A percentile compares a stretch with the other conserved stretches of the same genome.
phyloP scores from a whole-genome alignment of 2,888 invertebrate species.

The Brachynemurus nebulosus region DNA sequence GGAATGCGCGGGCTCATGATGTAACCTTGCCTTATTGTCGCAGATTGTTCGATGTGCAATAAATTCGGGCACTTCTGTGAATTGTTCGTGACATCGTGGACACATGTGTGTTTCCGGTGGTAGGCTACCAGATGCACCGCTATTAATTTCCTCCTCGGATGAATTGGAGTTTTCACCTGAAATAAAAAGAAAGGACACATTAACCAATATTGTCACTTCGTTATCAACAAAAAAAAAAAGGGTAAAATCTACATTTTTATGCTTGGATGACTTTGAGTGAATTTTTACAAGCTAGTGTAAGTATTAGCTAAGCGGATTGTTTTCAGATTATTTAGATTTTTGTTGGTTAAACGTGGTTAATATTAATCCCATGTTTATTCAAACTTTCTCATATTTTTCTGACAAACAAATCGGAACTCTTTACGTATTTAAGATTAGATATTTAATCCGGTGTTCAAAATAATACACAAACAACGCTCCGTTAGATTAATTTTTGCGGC shows the following conservation, averaged over 20 bases:
- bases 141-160: slow-evolving; percentile 43
- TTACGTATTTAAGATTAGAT: not conserved
- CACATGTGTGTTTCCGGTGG: slow-evolving; percentile 38
- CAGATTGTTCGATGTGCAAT: slow-evolving; percentile 47
- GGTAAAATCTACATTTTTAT: no score
- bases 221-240: not conserved
- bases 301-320: not conserved
- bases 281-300: not conserved
- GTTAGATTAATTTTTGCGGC: no score
- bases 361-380: not conserved
- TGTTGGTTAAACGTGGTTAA: not conserved
- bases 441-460: not conserved
- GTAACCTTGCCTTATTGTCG: slow-evolving; percentile 44
- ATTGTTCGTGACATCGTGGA: slow-evolving; percentile 50
- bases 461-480: no score
- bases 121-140: slow-evolving; percentile 7
- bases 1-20: slow-evolving; percentile 51
- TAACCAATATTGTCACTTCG: not conserved
- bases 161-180: slow-evolving; percentile 54
- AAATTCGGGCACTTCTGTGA: slow-evolving; percentile 46
- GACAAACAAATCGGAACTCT: not conserved
- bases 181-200: slow-evolving; percentile 30
- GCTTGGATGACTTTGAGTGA: no score
- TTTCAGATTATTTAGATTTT: not conserved
- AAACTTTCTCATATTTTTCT: not conserved